phyloP scores from a whole-genome alignment of 2,888 invertebrate species.

The Drosophila pegasa region DNA sequence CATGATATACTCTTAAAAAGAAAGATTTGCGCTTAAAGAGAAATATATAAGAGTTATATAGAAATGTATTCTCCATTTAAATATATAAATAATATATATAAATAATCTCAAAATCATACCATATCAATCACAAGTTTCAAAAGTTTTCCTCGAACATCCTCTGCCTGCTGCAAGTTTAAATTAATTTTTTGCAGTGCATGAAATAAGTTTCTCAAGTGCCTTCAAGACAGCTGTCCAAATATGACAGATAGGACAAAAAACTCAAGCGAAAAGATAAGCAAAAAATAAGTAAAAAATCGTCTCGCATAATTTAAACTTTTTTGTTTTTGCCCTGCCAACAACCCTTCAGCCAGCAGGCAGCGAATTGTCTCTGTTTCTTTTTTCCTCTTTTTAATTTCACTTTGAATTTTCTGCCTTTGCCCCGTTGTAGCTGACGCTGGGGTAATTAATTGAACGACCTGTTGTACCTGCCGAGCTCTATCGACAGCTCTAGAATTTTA shows the following conservation, averaged over 20 bases:
- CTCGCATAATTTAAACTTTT: slow-evolving; percentile 9
- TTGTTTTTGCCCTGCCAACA: not conserved
- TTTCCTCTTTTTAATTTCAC: slow-evolving; percentile 1
- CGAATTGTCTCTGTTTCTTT: slow-evolving; percentile 16
- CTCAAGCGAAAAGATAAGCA: not conserved
- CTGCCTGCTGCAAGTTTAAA: not conserved
- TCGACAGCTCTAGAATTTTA: slow-evolving; percentile 23
- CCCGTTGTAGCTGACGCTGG: slow-evolving; percentile 31
- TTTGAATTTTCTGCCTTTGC: not conserved
- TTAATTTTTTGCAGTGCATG: not conserved
- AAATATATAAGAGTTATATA: too few relatives aligned
- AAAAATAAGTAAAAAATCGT: slow-evolving; percentile 7
- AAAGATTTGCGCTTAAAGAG: too few relatives aligned
- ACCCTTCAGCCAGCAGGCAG: slow-evolving; percentile 10
- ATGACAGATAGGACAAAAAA: slow-evolving; percentile 23
- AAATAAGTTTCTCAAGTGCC: not conserved
- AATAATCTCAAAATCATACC: too few relatives aligned
- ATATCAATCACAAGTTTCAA: too few relatives aligned
- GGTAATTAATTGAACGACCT: slow-evolving; percentile 37
- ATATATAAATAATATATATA: too few relatives aligned
- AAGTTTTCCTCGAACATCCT: too few relatives aligned
- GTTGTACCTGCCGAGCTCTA: slow-evolving; percentile 18
- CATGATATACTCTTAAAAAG: too few relatives aligned
- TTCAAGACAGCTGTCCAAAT: slow-evolving; percentile 37
- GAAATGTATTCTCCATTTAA: not conserved